Evolutionary conservation across 2,888 invertebrate genomes (phyloP), one percentile per base, ranked within the genome.

Genomic region (Keiferia lycopersicella): DNA sequence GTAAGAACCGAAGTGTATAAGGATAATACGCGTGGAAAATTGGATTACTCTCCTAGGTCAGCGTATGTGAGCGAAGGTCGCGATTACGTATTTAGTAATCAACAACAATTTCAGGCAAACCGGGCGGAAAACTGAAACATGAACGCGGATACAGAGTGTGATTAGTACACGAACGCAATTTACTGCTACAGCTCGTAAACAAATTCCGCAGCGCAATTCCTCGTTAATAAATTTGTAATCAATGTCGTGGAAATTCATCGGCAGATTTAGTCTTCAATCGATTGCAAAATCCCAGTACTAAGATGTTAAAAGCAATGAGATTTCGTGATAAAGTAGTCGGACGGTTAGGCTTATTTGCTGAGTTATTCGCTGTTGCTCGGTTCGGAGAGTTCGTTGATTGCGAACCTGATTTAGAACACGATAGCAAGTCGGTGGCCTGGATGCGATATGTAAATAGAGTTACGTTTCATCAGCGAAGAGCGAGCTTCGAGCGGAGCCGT

Each of bases 381-480:
- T 78, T 74, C 73, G 69, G 67, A 71, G 76, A 77, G 70, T 73
- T 73, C 67, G 75, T 70, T 80, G 82, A 83, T 80, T 82, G 78
- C 78, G 68, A 75, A 75, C 71, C 75, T 74, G 78, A 82, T 82
- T 77, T 73, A 74, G 72, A 68, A 66, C 68, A 68, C 65, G 70
- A 75, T 73, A 70, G 65, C 56, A 67, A 64, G 63, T 65, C 68
- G 69, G 69, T 75, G 73, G 72, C 77, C 78, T 77, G 72, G 75
- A 81, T 82, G 73, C 72, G 68, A 69, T 73, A 73, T 78, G 76
- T 76, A 79, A 80, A 80, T 80, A 78, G 73, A 76, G 73, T 77
- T 78, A 72, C 68, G 74, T 77, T 79, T 73, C 71, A 73, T 71
- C 69, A 73, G 65, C 56, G n/a, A 14, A 20, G 26, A 63, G 63